Conservation (phyloP, 1,140 invertebrate genomes). For the Stenopsyche tienmushanensis region DNA sequence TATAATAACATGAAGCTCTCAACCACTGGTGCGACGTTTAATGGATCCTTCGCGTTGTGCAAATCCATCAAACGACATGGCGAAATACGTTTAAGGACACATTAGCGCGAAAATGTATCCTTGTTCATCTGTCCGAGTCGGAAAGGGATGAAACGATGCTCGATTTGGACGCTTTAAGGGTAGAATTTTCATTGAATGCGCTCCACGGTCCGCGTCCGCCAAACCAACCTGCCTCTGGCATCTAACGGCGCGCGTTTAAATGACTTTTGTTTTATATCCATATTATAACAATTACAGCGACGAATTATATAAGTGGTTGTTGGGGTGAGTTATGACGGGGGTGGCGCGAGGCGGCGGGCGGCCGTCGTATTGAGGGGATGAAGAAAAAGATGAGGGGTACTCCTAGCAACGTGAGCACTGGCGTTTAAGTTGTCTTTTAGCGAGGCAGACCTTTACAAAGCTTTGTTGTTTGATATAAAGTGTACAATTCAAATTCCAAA, state of each 20-base stretch:
- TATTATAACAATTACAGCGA: constrained; percentile 40
- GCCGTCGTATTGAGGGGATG: constrained; percentile 8
- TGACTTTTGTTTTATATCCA: constrained; percentile 40
- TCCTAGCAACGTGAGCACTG: constrained; percentile 16
- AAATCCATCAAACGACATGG: neutral
- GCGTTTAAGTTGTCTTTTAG: constrained; percentile 28
- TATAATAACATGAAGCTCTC: constrained; percentile 29
- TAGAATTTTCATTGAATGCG: constrained; percentile 4
- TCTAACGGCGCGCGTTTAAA: constrained; percentile 32
- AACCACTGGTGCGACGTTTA: constrained; percentile 29
- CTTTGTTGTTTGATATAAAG: neutral
- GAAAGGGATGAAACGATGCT: constrained; percentile 1
- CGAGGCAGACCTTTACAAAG: neutral
- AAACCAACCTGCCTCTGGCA: constrained; percentile 24
- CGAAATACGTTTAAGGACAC: too few relatives aligned
- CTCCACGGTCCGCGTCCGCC: neutral
- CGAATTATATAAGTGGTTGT: constrained; percentile 37
- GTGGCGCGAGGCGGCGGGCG: constrained; percentile 5
- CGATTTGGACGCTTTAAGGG: too few relatives aligned
- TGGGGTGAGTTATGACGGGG: constrained; percentile 10
- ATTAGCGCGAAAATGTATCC: too few relatives aligned
- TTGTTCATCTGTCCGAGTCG: neutral
- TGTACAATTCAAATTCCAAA: neutral
- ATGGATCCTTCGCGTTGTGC: constrained; percentile 29
- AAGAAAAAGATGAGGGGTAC: constrained; percentile 1